Percentiles rank a stretch among this genome's conserved stretches.
phyloP scores from a whole-genome alignment of 2,113 vertebrate species.

The Otus sunia region DNA sequence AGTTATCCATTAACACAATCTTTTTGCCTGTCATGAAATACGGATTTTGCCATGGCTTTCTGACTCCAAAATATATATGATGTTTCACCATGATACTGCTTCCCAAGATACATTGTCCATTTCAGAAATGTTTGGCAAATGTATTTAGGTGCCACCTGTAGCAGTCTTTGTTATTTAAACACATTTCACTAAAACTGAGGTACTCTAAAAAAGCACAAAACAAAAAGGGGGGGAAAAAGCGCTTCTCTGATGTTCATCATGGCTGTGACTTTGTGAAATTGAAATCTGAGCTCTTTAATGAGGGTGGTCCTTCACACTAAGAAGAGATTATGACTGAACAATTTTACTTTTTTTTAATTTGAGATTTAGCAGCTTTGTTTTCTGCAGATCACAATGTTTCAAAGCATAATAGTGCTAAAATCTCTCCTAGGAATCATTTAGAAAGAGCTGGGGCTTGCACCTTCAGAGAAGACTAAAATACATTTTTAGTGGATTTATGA shows the following conservation, averaged over 20 bases:
- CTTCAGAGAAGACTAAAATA: background rate
- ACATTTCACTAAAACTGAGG: background rate
- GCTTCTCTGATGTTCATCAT: background rate
- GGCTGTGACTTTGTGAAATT: background rate
- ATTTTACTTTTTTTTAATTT: background rate
- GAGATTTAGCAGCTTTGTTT: background rate
- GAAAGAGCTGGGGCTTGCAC: background rate
- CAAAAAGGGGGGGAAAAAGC: background rate
- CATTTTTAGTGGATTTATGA: background rate
- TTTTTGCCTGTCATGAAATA: background rate
- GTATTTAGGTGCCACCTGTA: background rate
- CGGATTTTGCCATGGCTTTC: background rate
- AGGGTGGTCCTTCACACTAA: background rate
- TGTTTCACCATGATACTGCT: background rate
- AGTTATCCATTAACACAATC: background rate
- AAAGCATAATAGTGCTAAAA: background rate
- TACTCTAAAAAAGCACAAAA: background rate
- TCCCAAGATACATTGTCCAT: background rate
- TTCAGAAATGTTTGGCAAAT: background rate
- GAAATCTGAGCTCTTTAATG: background rate
- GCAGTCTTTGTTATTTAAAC: background rate
- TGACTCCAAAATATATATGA: background rate
- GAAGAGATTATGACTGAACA: background rate
- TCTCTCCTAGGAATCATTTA: background rate
- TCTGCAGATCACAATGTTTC: background rate